phyloP scores from a whole-genome alignment of 2,113 vertebrate species.

The Charadrius vociferus region DNA sequence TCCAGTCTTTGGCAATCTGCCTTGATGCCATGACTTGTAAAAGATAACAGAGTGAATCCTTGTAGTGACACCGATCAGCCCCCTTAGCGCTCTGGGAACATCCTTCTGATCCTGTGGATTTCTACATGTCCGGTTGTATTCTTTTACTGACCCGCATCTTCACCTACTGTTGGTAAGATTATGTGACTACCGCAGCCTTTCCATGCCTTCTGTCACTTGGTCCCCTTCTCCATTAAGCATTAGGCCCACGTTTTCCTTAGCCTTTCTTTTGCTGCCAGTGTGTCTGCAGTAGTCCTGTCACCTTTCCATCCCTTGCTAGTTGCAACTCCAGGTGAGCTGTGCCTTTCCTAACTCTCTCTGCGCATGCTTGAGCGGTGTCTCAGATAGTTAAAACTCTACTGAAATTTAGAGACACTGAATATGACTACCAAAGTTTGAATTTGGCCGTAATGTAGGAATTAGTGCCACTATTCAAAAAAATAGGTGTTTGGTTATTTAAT shows the following conservation, averaged over 20 bases:
- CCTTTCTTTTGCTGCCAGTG: neutral
- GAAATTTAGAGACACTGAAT: neutral
- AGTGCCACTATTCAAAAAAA: neutral
- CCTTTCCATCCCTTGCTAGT: neutral
- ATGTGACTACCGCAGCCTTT: neutral
- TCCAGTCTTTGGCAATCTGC: neutral
- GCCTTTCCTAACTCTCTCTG: neutral
- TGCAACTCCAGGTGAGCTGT: neutral
- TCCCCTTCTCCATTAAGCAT: neutral
- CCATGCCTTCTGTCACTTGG: neutral
- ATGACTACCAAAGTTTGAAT: neutral
- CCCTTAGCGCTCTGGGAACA: neutral
- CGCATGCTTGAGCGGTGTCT: neutral
- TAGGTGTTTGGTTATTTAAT: neutral
- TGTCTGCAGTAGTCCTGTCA: neutral
- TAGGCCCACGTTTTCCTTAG: neutral
- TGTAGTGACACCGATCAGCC: neutral
- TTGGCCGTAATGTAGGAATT: neutral
- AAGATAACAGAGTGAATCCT: neutral
- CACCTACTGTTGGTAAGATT: accelerated
- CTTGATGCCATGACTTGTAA: neutral
- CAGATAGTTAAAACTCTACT: neutral
- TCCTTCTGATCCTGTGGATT: neutral
- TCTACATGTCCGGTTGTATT: neutral
- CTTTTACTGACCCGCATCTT: neutral